phyloP scores from a whole-genome alignment of 2,797 vertebrate genomes.

The Vireo griseus region DNA sequence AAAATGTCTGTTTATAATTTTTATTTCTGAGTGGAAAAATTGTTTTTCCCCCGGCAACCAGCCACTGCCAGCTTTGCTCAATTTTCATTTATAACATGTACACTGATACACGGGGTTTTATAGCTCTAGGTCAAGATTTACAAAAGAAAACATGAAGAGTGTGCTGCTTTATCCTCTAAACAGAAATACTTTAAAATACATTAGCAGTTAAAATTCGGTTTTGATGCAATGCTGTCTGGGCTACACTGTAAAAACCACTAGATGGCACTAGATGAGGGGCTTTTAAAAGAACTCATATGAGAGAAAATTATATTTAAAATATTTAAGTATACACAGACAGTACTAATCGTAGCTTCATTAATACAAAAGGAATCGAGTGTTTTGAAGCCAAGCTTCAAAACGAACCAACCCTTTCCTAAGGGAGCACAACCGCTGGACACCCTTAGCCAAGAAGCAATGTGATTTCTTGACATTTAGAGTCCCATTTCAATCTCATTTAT shows the following conservation, averaged over 20 bases:
- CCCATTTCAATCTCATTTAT: background rate
- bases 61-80: background rate
- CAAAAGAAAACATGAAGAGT: background rate
- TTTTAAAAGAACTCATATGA: background rate
- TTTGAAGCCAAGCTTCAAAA: background rate
- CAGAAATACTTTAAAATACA: background rate
- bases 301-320: background rate
- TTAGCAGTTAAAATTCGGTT: background rate
- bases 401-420: rapidly evolving
- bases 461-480: background rate
- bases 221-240: background rate
- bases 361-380: background rate
- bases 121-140: background rate
- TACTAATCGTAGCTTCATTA: background rate
- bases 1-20: background rate
- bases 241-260: background rate
- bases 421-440: rapidly evolving
- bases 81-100: background rate
- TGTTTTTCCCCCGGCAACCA: background rate
- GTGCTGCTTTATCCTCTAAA: background rate
- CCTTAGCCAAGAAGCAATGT: background rate
- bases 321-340: no score
- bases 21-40: background rate
- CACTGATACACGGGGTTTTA: background rate
- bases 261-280: background rate